Percentiles rank a stretch among this genome's conserved stretches.
Evolutionary conservation across 2,888 invertebrate genomes (phyloP).

Genomic region (Dimorphilus gyrociliatus): DNA sequence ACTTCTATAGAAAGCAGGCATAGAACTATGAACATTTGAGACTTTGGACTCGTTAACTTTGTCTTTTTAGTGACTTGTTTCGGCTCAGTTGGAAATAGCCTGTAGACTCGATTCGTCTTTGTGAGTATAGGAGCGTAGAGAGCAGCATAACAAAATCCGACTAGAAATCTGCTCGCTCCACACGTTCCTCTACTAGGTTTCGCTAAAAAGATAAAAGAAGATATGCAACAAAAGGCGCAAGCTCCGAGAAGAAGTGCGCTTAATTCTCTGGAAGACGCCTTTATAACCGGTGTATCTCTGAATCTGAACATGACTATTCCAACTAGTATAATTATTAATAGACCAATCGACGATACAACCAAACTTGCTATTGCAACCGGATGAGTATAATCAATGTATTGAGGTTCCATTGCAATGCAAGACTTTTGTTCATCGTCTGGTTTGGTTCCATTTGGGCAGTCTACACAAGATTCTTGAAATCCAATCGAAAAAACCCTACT

Average conservation of each 20-base stretch:
- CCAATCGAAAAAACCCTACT: slow-evolving; percentile 28
- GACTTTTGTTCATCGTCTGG: slow-evolving; percentile 26
- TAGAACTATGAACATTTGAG: slow-evolving; percentile 43
- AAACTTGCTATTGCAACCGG: slow-evolving; percentile 38
- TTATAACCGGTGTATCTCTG: slow-evolving; percentile 44
- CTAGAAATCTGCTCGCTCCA: slow-evolving; percentile 41
- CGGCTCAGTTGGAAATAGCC: slow-evolving; percentile 40
- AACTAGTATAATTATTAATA: slow-evolving; percentile 39
- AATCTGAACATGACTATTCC: slow-evolving; percentile 41
- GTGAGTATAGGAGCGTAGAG: slow-evolving; percentile 45
- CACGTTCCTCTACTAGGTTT: slow-evolving; percentile 40
- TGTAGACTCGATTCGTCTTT: slow-evolving; percentile 44
- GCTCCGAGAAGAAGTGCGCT: slow-evolving; percentile 41
- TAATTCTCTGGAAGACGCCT: slow-evolving; percentile 44
- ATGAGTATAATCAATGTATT: slow-evolving; percentile 39
- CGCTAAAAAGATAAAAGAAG: slow-evolving; percentile 43
- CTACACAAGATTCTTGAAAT: slow-evolving; percentile 36
- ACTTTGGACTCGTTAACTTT: slow-evolving; percentile 34
- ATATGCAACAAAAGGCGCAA: slow-evolving; percentile 41
- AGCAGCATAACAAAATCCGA: slow-evolving; percentile 43
- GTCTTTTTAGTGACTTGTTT: slow-evolving; percentile 31
- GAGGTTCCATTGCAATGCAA: slow-evolving; percentile 40
- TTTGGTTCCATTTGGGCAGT: slow-evolving; percentile 36
- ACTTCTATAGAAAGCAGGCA: slow-evolving; percentile 40
- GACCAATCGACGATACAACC: slow-evolving; percentile 37